Base-by-base conservation (phyloP, 2,888 invertebrate genomes). In the Imbricaverruca yamaguchii region DNA sequence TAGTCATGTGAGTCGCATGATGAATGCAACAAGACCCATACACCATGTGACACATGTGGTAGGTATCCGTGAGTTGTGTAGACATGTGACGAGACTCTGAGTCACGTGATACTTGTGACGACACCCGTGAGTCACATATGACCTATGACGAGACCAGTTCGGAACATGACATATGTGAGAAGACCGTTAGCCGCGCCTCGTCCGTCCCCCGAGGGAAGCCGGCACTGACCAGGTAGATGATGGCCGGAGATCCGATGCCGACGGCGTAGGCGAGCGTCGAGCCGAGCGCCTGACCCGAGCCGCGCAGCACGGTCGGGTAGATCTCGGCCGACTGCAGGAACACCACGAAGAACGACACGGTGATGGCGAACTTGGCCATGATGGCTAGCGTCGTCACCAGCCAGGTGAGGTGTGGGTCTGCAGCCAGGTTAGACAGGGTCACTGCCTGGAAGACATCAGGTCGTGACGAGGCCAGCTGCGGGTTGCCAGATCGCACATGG, bases 231-330 rank as follows among this genome's bases (percentile, higher is more conserved):
- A 91, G 85, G 85, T 90, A 90, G 53, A 91, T 89, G 83, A 92
- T 87, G 85, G 91, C 91, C 0, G 92, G 91, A 0, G 90, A 90
- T 79, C 90, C 84, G n/a, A 90, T 88, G 25, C 90, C 89, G 79
- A 91, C 87, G 53, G 88, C 88, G 85, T 90, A 90, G 12, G 90
- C 89, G 78, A 90, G 85, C 63, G 91, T 89, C 81, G 89, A 89
- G 59, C 91, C 90, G 82, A 92, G 85, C 0, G 91, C 90, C 84
- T 91, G 89, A 80, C 92, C 92, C 12, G 91, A 90, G 85, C 92
- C 91, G 53, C 92, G 87, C 61, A 92, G 87, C 84, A 90, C 90
- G 0, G 92, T 92, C 21, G 92, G 92, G 86, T 91, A 92, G 39
- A 91, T 88, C 86, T 92, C 92, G 86, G 92, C 89, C 81, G 90